Evolutionary conservation across 2,113 vertebrate genomes (phyloP), one percentile per base, ranked within the genome.

Genomic region (Callocephalon fimbriatum): DNA sequence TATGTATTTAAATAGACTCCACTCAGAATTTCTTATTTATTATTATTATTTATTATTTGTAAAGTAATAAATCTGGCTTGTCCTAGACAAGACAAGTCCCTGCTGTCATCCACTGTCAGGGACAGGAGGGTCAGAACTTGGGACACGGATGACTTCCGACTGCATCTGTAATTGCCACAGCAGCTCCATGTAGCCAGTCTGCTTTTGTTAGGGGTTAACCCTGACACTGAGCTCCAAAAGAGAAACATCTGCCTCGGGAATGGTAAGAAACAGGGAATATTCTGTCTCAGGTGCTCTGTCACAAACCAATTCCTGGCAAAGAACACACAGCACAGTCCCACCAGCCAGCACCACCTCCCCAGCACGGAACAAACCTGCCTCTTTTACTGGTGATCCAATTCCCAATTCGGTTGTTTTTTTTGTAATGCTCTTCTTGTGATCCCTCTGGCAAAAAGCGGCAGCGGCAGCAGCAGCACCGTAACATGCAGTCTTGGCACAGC

Each of bases 91-190:
- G 82, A 79, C 19, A 81, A 62, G 9, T 73, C 54, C 10, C 53
- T 77, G 48, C 44, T 78, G 15, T 65, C 32, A 50, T 38, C 61
- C 42, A 15, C 22, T n/a, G 40, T 20, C 86, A 67, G 0, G 2
- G 22, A 73, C 47, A 63, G 90, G 8, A 56, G 10, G 15, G 31
- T 72, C 32, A 88, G 91, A 40, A 62, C 37, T 2, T 23, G 50
- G 19, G 29, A 80, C 27, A 16, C 0, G 0, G 6, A 7, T 20
- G 40, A 61, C 51, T 70, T 74, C 15, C 8, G 35, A 1, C 40
- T 66, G 50, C 21, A 40, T 40, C 75, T 61, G 13, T 29, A 61
- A 75, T 27, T 74, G 61, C 54, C 51, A 62, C 47, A 63, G 79
- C 53, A 72, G 53, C 59, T 73, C 68, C 32, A 20, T 8, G 38